Evolutionary conservation across 2,888 invertebrate species (phyloP).

Genomic region (Phalera bucephala): DNA sequence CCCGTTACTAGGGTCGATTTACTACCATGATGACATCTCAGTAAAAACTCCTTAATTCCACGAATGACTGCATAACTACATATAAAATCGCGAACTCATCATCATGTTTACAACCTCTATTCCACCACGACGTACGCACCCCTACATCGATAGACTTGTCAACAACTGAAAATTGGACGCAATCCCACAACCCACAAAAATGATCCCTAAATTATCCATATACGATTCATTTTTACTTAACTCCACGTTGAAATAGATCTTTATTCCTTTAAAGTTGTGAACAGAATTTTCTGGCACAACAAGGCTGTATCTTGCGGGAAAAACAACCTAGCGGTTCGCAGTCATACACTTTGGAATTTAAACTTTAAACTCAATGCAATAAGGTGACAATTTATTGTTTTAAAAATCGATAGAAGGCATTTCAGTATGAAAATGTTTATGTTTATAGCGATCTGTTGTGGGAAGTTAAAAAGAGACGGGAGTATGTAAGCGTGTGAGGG

Average conservation of each 20-base stretch:
- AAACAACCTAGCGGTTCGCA: constrained; percentile 27
- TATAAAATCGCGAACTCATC: constrained; percentile 43
- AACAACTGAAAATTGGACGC: constrained; percentile 55
- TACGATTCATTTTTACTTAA: constrained; percentile 73
- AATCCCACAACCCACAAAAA: constrained; percentile 41
- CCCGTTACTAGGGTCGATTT: too few species aligned
- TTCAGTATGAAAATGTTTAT: constrained; percentile 61
- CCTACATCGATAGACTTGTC: constrained; percentile 42
- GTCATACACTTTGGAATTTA: constrained; percentile 5
- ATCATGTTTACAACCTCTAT: constrained; percentile 53
- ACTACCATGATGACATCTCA: too few species aligned
- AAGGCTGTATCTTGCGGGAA: constrained; percentile 34
- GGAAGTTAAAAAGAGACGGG: constrained; percentile 80
- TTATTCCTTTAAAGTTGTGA: constrained; percentile 77
- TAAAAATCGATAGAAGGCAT: constrained; percentile 40
- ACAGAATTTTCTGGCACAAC: constrained; percentile 79
- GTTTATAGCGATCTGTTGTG: constrained; percentile 81
- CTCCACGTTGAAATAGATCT: constrained; percentile 74
- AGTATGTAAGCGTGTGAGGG: constrained; percentile 78
- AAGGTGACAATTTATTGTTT: constrained; percentile 26
- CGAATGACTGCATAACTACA: too few species aligned
- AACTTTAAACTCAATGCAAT: rapidly evolving
- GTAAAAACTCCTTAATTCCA: too few species aligned
- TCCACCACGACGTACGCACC: constrained; percentile 31
- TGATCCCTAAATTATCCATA: constrained; percentile 56